phyloP scores from a whole-genome alignment of 2,888 invertebrate species.

The Cremastinae sp. region DNA sequence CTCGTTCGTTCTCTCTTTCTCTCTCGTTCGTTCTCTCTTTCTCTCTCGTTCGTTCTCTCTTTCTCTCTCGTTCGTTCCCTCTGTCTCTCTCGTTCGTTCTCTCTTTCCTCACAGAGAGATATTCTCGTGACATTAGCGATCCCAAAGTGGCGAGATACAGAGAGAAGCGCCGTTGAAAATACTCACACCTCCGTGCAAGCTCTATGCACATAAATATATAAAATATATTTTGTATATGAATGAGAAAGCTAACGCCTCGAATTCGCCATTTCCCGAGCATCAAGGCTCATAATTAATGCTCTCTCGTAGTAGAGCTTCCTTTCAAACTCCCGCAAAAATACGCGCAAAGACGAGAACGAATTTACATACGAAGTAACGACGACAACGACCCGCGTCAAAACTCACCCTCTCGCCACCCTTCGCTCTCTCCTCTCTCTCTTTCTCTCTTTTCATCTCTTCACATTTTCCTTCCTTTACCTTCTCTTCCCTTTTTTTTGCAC shows the following conservation, averaged over 20 bases:
- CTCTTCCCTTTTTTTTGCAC: constrained; percentile 12
- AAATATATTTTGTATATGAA: constrained; percentile 46
- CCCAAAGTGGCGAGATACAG: constrained; percentile 30
- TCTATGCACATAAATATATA: constrained; percentile 2
- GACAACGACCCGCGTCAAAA: constrained; percentile 58
- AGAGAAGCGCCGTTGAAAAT: constrained; percentile 16
- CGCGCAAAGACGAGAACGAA: constrained; percentile 59
- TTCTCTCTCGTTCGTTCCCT: constrained; percentile 15
- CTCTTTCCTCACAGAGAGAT: constrained; percentile 61
- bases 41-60: constrained; percentile 61
- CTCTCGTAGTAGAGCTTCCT: constrained; percentile 51
- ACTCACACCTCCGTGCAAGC: neutral
- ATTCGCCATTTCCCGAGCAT: constrained; percentile 46
- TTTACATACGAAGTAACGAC: constrained; percentile 66
- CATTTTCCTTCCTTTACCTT: too few species aligned
- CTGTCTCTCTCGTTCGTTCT: constrained; percentile 16
- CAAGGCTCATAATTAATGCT: constrained; percentile 72
- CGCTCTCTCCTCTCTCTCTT: constrained; percentile 1
- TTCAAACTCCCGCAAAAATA: neutral
- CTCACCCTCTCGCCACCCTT: constrained; percentile 22
- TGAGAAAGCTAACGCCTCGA: constrained; percentile 38
- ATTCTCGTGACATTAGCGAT: constrained; percentile 69
- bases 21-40: too few species aligned
- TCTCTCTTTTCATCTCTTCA: too few species aligned
- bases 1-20: constrained; percentile 9